Base-by-base conservation (phyloP, 2,888 invertebrate genomes). In the Oscheius sp. region DNA sequence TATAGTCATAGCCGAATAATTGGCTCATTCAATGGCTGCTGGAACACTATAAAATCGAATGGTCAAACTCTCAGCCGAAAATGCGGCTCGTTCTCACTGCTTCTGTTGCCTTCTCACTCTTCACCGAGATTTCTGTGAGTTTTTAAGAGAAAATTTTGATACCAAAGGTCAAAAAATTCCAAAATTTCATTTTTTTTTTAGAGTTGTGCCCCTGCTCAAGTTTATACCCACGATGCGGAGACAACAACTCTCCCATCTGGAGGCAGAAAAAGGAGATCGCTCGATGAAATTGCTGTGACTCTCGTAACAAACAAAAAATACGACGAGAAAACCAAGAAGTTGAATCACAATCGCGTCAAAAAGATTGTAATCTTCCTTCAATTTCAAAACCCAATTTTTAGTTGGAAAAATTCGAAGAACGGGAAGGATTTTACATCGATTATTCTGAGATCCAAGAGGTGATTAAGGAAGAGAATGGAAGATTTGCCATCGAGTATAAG, bases 401-500 rank as follows among this genome's bases (percentile, higher is more conserved):
- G 55, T 20, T 55, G n/a, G 25, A 55, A 10, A 33, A 55, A 31
- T 45, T 45, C 61, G 29, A 61, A 42, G 61, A 61, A 17, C 27
- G 45, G 20, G 61, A 61, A n/a, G 61, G 61, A 27, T 45, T 61
- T 12, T 42, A 23, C 17, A 42, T 61, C 8, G 61, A 61, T 20
- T 61, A 45, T 27, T 42, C 42, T n/a, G 61, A 61, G 31, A 61
- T 61, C 15, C 8, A 45, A n/a, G 61, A 61, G 31, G 29, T 17
- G 10, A 27, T 61, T 15, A 61, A 61, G 10, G 27, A 61, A 20
- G 29, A 61, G 10, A 25, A 27, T 2, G 61, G 61, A 5, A 61
- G 45, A 23, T 61, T 61, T 15, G 61, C 61, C 2, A 31, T 61
- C n/a, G 61, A 61, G 29, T 61, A 61, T 29, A 39, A 25, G 61